Base-by-base conservation (phyloP, 2,888 invertebrate species). In the Panzeria rudis region DNA sequence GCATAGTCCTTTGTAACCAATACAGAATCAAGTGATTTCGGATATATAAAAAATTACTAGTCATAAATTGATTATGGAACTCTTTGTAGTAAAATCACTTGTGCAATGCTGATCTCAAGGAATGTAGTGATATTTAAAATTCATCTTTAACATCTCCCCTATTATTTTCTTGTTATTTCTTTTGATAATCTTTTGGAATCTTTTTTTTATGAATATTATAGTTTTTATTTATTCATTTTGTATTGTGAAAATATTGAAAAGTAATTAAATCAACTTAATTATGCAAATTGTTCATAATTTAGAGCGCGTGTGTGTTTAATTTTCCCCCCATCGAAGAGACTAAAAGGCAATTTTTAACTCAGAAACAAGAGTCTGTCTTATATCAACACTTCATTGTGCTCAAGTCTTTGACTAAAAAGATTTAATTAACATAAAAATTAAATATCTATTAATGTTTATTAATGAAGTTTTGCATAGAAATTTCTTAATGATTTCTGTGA, bases 201-300 rank as follows among this genome's bases (percentile, higher is more conserved):
- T 54, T 61, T 61, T 52, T 32, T 61, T 41, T 29, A 25, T 32
- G 25, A 38, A 32, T 20, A 25, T 29, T 29, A 41, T 61, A 17
- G 20, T 61, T 61, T 17, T 38, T 38, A 56, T 50, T 81, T 50
- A 69, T 32, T 59, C 29, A 47, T 29, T 35, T 79, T 35, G 17
- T 50, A 29, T 72, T 72, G 35, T 47, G 15, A 32, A 61, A 61
- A 52, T n/a, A 59, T 47, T 8, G 17, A 73, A 59, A 56, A 73
- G 61, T 25, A 47, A 78, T 50, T 50, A 35, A 69, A 76, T 72
- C 75, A 64, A 59, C 9, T 77, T 54, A 61, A 77, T 84, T 84
- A 84, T 84, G 84, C 76, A 80, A 84, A 80, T 71, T 76, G 61
- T 61, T 47, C 66, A 77, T 80, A 84, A 80, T 77, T 76, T 47